A percentile compares a stretch with the other conserved stretches of the same genome.
phyloP scores from a whole-genome alignment of 2,888 invertebrate species.

The Gonocerus acuteangulatus region DNA sequence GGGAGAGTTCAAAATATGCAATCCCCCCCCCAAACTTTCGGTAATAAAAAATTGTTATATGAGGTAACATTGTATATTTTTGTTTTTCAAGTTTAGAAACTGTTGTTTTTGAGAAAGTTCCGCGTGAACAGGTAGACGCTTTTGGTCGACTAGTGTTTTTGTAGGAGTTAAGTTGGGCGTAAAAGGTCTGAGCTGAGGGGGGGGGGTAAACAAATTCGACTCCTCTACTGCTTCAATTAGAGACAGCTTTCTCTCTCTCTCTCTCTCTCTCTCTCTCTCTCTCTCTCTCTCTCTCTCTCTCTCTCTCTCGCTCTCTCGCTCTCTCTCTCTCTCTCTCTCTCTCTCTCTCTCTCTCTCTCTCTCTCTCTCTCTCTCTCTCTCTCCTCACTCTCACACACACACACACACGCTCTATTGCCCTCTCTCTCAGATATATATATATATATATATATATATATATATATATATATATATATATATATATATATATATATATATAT shows the following conservation, averaged over 20 bases:
- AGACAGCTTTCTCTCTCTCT: too few relatives aligned
- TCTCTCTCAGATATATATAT: not conserved
- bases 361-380: too few relatives aligned
- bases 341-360: conserved; percentile 6
- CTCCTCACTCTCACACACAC: not conserved
- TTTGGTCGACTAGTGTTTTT: too few relatives aligned
- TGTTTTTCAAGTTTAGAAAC: too few relatives aligned
- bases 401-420: not conserved
- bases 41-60: too few relatives aligned
- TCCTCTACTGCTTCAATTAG: not conserved
- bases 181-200: too few relatives aligned
- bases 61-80: too few relatives aligned
- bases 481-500: not conserved
- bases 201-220: not conserved
- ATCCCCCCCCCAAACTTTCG: too few relatives aligned
- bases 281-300: conserved; percentile 7
- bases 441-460: conserved; percentile 18
- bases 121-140: too few relatives aligned
- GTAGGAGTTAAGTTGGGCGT: too few relatives aligned
- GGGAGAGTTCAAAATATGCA: too few relatives aligned
- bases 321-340: conserved; percentile 8
- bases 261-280: not conserved
- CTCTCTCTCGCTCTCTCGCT: conserved; percentile 3
- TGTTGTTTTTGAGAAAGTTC: too few relatives aligned
- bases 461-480: conserved; percentile 20